A percentile compares a stretch with the other conserved stretches of the same genome.
phyloP scores from a whole-genome alignment of 2,888 invertebrate species.

The Ditylenchus weischeri region DNA sequence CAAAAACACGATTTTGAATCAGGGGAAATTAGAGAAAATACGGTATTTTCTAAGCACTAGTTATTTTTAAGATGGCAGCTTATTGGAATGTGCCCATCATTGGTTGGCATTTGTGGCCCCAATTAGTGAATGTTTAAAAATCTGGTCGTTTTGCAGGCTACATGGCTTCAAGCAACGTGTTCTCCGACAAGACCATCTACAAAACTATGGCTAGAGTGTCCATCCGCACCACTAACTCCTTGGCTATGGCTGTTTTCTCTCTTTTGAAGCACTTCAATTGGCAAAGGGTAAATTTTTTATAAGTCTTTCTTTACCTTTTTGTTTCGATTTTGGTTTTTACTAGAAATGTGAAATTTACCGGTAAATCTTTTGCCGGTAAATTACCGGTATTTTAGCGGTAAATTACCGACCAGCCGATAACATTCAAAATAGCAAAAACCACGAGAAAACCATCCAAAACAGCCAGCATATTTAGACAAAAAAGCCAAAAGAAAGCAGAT shows the following conservation, averaged over 20 bases:
- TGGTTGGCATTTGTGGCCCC: constrained; percentile 25
- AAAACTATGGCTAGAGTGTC: constrained; percentile 56
- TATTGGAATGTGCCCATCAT: constrained; percentile 57
- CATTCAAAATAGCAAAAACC: too few species aligned
- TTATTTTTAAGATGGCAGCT: constrained; percentile 47
- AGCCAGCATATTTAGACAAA: too few species aligned
- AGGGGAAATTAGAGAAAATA: too few species aligned
- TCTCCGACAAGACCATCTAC: constrained; percentile 54
- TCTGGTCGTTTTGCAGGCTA: constrained; percentile 26
- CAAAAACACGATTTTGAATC: too few species aligned
- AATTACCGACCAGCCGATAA: background rate
- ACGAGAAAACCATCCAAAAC: too few species aligned
- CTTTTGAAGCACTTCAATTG: constrained; percentile 54
- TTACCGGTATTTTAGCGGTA: too few species aligned
- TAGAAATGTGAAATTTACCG: too few species aligned
- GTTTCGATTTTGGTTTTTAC: too few species aligned
- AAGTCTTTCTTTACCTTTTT: background rate
- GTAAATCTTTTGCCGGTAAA: too few species aligned
- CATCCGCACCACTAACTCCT: constrained; percentile 54
- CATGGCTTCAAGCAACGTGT: constrained; percentile 55
- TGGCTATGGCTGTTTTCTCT: constrained; percentile 51
- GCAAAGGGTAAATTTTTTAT: constrained; percentile 33
- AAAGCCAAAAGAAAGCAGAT: too few species aligned
- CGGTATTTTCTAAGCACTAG: too few species aligned
- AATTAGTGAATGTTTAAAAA: too few species aligned